These are phyloP conservation scores for Ornithoptera alexandrae DNA, from an alignment of 2,888 invertebrate genomes.

Conservation along the genomic window DNA sequence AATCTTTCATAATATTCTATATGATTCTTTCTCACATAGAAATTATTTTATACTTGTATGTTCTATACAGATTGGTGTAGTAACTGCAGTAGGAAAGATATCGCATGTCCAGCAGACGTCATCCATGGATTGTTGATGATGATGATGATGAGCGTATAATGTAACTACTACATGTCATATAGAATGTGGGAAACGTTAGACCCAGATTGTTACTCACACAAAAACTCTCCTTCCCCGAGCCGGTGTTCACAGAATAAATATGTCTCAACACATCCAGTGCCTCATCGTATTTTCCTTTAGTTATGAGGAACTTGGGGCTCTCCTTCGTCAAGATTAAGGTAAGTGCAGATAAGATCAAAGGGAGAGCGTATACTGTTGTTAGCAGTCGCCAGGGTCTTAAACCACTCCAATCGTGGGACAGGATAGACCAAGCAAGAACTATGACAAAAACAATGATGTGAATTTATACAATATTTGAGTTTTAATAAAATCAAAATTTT, in stretches of 20 bases:
- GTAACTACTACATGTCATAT: too few relatives aligned
- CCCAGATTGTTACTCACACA: slow-evolving; percentile 46
- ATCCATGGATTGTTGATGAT: too few relatives aligned
- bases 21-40: too few relatives aligned
- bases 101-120: too few relatives aligned
- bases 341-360: slow-evolving; percentile 73
- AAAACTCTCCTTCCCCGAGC: slow-evolving; percentile 49
- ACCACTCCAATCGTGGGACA: slow-evolving; percentile 74
- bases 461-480: too few relatives aligned
- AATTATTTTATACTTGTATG: too few relatives aligned
- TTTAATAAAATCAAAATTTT: background rate
- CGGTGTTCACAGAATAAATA: slow-evolving; percentile 57
- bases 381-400: slow-evolving; percentile 87
- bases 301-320: slow-evolving; percentile 88
- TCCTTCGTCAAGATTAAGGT: slow-evolving; percentile 79
- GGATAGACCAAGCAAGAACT: slow-evolving; percentile 84
- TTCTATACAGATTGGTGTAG: too few relatives aligned
- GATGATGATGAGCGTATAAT: too few relatives aligned
- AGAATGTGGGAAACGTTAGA: too few relatives aligned
- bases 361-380: slow-evolving; percentile 81
- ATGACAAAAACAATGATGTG: slow-evolving; percentile 10
- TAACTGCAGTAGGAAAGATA: too few relatives aligned
- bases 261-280: slow-evolving; percentile 73
- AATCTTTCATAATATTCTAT: too few relatives aligned
- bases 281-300: slow-evolving; percentile 79